A percentile compares a stretch with the other conserved stretches of the same genome.
Evolutionary conservation across 1,140 invertebrate species (phyloP).

Genomic region (Brachionus plicatilis): DNA sequence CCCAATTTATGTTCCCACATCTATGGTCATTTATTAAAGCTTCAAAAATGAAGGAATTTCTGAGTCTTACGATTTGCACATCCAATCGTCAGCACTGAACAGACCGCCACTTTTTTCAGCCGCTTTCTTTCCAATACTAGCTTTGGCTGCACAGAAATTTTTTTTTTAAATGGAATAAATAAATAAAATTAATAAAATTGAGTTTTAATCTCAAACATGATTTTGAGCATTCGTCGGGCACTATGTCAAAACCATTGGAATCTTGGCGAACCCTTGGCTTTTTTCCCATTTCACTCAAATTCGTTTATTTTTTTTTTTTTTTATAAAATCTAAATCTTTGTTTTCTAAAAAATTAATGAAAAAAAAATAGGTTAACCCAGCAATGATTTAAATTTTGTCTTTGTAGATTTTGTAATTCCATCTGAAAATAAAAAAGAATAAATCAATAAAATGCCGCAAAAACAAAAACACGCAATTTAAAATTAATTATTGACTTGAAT

Average conservation of each 20-base stretch:
- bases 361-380: background rate
- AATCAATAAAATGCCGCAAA: background rate
- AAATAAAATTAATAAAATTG: background rate
- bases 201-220: constrained; percentile 24
- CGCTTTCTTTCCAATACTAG: constrained; percentile 80
- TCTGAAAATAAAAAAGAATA: background rate
- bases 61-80: constrained; percentile 75
- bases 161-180: constrained; percentile 19
- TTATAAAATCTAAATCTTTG: background rate
- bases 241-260: constrained; percentile 8
- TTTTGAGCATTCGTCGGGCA: background rate
- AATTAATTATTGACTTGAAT: background rate
- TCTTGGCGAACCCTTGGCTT: constrained; percentile 8
- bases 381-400: background rate
- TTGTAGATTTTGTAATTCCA: background rate
- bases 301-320: background rate
- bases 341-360: background rate
- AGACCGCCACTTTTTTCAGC: constrained; percentile 96
- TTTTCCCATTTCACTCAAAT: background rate
- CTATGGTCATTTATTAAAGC: constrained; percentile 48
- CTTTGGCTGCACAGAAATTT: constrained; percentile 12
- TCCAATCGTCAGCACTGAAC: constrained; percentile 98
- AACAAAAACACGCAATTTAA: background rate
- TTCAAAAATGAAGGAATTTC: background rate
- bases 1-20: constrained; percentile 99